Evolutionary conservation across 2,888 invertebrate species (phyloP).

Genomic region (Campoplex nolae): DNA sequence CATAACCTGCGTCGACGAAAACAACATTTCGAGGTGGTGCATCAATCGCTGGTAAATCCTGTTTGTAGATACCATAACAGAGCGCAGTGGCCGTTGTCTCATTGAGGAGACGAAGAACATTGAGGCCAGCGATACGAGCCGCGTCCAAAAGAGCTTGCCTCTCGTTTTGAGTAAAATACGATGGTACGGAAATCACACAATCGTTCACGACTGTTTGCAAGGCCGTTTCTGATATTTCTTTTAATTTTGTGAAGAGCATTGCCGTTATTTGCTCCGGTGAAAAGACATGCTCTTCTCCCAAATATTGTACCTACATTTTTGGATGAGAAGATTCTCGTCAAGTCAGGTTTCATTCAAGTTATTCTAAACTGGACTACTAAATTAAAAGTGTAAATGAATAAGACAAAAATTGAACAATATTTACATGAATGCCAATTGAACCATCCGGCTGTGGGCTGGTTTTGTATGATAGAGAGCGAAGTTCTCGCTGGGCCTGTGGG

Average conservation of each 20-base stretch:
- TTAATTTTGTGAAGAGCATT: conserved; percentile 98
- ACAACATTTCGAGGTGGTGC: conserved; percentile 96
- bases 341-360: background rate
- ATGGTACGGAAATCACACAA: conserved; percentile 97
- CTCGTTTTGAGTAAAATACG: conserved; percentile 97
- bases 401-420: conserved; percentile 57
- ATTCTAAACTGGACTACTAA: background rate
- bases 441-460: conserved; percentile 92
- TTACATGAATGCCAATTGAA: conserved; percentile 94
- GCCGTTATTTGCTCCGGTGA: conserved; percentile 97
- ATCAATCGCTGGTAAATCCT: conserved; percentile 95
- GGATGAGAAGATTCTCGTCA: background rate
- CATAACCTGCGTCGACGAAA: conserved; percentile 98
- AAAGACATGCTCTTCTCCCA: conserved; percentile 94
- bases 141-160: conserved; percentile 96
- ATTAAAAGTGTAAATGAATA: background rate
- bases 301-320: conserved; percentile 89
- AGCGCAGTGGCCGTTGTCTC: conserved; percentile 99
- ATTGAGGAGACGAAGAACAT: conserved; percentile 97
- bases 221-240: conserved; percentile 94
- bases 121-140: conserved; percentile 95
- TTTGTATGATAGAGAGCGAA: conserved; percentile 92
- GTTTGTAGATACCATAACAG: conserved; percentile 99
- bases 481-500: conserved; percentile 94
- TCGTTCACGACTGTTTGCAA: conserved; percentile 96